phyloP scores from a whole-genome alignment of 37 sponge, comb jelly and placozoan species.

The Theonella swinhoei region DNA sequence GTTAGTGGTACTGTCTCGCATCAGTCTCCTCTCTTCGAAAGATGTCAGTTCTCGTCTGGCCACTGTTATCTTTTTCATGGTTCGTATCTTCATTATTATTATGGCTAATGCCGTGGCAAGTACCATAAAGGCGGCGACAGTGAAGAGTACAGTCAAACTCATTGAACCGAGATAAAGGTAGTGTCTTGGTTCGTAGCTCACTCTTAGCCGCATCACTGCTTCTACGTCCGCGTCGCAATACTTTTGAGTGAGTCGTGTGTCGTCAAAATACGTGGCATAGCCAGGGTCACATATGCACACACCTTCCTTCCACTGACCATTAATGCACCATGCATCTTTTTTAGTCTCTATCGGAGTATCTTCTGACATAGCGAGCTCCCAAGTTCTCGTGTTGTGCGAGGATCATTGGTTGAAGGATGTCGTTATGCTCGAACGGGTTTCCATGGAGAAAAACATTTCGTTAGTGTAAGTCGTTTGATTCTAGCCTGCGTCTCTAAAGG shows the following conservation, averaged over 20 bases:
- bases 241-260: neutral
- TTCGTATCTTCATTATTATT: neutral
- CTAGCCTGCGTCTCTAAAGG: too few species aligned
- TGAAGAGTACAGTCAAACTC: neutral
- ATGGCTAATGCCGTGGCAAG: neutral
- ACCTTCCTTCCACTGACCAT: neutral
- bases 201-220: neutral
- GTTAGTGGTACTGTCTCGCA: neutral
- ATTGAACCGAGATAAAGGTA: neutral
- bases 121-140: neutral
- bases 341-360: too few species aligned
- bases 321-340: neutral
- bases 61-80: neutral
- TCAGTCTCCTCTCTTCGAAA: neutral
- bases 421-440: too few species aligned
- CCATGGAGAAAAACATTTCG: too few species aligned
- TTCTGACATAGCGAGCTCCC: too few species aligned
- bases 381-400: too few species aligned
- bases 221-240: neutral
- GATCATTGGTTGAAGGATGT: too few species aligned
- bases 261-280: neutral
- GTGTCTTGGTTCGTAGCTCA: neutral
- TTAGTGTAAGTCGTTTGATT: too few species aligned
- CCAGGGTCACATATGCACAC: neutral
- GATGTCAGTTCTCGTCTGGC: neutral